Evolutionary conservation across 2,888 invertebrate genomes (phyloP).

Genomic region (Formica aserva): DNA sequence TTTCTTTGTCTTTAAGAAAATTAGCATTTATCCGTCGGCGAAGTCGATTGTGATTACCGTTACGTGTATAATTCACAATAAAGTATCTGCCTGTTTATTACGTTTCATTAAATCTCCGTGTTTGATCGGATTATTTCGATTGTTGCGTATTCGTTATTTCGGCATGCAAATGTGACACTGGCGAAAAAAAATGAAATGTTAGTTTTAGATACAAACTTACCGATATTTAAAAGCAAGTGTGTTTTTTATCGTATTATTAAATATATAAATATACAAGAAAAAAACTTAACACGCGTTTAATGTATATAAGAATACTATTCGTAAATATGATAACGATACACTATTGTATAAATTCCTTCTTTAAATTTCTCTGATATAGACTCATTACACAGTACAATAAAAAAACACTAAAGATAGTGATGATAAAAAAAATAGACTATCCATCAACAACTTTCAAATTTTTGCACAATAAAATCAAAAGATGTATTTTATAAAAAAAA

Average conservation of each 20-base stretch:
- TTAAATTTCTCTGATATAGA: neutral
- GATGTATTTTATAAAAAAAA: neutral
- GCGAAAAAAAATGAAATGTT: neutral
- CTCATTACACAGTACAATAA: neutral
- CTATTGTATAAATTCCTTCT: neutral
- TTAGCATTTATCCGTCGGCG: constrained; percentile 27
- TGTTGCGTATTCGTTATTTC: constrained; percentile 1
- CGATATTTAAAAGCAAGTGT: neutral
- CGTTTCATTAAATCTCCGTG: constrained; percentile 21
- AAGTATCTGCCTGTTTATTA: neutral
- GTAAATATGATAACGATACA: neutral
- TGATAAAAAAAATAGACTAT: too few species aligned
- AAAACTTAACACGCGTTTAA: neutral
- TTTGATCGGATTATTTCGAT: constrained; percentile 35
- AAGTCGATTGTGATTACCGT: neutral
- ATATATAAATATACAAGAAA: neutral
- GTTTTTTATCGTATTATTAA: neutral
- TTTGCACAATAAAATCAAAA: neutral
- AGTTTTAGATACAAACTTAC: too few species aligned
- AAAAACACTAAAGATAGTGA: neutral
- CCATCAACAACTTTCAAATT: neutral
- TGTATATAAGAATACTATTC: neutral
- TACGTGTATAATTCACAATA: constrained; percentile 21
- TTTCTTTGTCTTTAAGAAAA: constrained; percentile 45
- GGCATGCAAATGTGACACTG: neutral